phyloP scores from a whole-genome alignment of 2,797 vertebrate genomes.

The Acrossocheilus wenchowensis region DNA sequence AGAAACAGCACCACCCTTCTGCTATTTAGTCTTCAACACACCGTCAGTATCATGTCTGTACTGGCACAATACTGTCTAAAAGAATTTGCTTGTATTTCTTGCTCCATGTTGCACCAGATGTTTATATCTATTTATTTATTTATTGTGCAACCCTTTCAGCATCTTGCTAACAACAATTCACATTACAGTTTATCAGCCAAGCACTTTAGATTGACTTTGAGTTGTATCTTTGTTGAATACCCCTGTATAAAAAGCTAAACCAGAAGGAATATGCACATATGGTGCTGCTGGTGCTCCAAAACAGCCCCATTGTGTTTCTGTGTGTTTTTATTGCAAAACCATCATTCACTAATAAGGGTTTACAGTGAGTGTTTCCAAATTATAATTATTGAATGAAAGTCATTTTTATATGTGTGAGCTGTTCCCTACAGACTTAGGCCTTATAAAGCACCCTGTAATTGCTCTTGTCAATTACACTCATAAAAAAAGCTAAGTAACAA shows the following conservation, averaged over 20 bases:
- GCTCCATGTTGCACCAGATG: neutral
- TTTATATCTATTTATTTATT: neutral
- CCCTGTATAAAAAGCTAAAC: constrained; percentile 38
- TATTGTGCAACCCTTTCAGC: neutral
- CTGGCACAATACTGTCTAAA: constrained; percentile 14
- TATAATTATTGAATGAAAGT: constrained; percentile 54
- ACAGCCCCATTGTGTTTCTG: constrained; percentile 38
- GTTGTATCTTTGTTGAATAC: constrained; percentile 24
- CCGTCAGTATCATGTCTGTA: neutral
- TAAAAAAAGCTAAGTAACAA: constrained; percentile 52
- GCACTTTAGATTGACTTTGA: neutral
- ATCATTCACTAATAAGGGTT: constrained; percentile 49
- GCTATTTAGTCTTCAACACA: neutral
- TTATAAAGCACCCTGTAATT: constrained; percentile 54
- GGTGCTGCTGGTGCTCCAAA: constrained; percentile 10
- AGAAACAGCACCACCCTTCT: constrained; percentile 23
- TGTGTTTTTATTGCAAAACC: constrained; percentile 54
- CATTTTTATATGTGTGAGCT: constrained; percentile 39
- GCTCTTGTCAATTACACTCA: constrained; percentile 49
- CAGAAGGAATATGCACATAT: constrained; percentile 49
- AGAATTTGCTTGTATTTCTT: neutral
- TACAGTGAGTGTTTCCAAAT: constrained; percentile 53
- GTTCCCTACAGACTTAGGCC: constrained; percentile 27
- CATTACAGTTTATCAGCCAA: constrained; percentile 2
- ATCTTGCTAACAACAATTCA: neutral